Evolutionary conservation across 2,888 invertebrate genomes (phyloP).

Genomic region (Liodrosophila aerea): DNA sequence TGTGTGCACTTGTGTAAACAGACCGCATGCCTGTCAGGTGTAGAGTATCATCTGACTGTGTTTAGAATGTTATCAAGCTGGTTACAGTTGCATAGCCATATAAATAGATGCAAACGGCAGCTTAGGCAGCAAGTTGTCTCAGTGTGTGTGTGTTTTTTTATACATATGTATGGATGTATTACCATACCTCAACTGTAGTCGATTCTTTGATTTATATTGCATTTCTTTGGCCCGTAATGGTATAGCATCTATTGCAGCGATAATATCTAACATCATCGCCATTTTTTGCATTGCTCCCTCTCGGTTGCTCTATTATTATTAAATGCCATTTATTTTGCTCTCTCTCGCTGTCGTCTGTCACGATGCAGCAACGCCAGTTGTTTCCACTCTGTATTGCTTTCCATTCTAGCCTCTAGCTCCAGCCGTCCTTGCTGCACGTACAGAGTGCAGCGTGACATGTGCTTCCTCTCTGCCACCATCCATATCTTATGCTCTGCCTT

Average conservation of each 20-base stretch:
- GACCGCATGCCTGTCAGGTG: too few relatives aligned
- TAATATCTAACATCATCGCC: conserved; percentile 2
- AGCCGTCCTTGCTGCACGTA: conserved; percentile 43
- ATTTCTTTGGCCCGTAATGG: conserved; percentile 20
- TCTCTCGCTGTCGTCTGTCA: conserved; percentile 25
- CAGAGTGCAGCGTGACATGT: conserved; percentile 62
- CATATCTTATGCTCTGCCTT: conserved; percentile 53
- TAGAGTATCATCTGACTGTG: too few relatives aligned
- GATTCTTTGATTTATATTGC: conserved; percentile 39
- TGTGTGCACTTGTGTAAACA: too few relatives aligned
- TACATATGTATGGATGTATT: neutral
- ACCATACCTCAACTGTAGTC: conserved; percentile 17
- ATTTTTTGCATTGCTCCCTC: neutral
- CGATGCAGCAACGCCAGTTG: conserved; percentile 62
- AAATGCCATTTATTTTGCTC: conserved; percentile 45
- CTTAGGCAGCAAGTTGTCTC: conserved; percentile 1
- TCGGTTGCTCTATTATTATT: conserved; percentile 12
- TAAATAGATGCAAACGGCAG: conserved; percentile 10
- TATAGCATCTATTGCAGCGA: conserved; percentile 18
- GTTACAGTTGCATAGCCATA: neutral
- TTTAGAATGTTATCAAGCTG: neutral
- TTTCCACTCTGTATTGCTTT: conserved; percentile 39
- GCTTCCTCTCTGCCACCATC: conserved; percentile 76
- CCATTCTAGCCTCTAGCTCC: neutral
- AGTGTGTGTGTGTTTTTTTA: neutral